Conservation (phyloP, 2,888 invertebrate genomes). For the Zelleria hepariella region DNA sequence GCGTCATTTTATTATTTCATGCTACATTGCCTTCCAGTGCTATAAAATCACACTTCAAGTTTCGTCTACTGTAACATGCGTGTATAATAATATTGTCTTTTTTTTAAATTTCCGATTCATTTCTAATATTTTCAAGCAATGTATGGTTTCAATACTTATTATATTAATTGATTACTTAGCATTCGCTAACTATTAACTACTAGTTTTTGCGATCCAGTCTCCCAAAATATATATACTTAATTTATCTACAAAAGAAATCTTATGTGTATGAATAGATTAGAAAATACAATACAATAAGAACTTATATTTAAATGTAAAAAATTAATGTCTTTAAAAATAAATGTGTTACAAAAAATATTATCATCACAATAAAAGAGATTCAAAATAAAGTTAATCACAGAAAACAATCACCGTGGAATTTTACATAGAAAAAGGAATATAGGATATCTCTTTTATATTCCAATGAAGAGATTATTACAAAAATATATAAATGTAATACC, state of each 20-base stretch:
- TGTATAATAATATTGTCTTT: conserved; percentile 13
- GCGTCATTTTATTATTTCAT: conserved; percentile 15
- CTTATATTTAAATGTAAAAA: background rate
- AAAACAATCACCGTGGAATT: conserved; percentile 44
- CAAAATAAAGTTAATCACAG: conserved; percentile 53
- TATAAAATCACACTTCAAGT: background rate
- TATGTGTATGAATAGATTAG: background rate
- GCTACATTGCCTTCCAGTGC: conserved; percentile 39
- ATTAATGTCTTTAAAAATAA: conserved; percentile 17
- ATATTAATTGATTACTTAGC: background rate
- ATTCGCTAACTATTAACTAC: no score
- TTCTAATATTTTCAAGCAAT: background rate
- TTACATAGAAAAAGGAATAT: background rate
- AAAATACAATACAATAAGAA: conserved; percentile 16
- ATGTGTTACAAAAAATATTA: conserved; percentile 17
- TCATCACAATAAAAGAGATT: conserved; percentile 26
- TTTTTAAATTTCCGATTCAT: background rate
- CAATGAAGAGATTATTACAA: conserved; percentile 43
- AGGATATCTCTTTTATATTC: background rate
- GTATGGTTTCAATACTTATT: background rate
- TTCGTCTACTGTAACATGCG: conserved; percentile 1
- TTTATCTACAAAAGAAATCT: background rate
- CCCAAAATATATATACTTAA: no score
- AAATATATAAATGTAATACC: conserved; percentile 53
- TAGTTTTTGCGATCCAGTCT: no score